These are phyloP conservation scores for Heliothis virescens DNA, from an alignment of 1,140 invertebrate genomes.

Conservation along the genomic window DNA sequence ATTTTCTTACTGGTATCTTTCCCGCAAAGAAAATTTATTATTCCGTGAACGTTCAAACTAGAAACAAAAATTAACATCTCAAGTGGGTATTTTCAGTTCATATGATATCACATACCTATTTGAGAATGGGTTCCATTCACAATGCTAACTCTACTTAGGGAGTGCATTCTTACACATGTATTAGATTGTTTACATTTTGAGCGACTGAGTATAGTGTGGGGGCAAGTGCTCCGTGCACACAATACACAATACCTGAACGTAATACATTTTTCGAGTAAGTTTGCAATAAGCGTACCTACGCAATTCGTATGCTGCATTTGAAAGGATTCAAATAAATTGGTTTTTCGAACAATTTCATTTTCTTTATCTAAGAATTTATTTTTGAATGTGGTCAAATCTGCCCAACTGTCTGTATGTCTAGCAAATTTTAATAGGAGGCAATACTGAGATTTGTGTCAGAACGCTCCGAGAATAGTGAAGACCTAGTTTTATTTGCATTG, in stretches of 20 bases:
- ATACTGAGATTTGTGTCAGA: constrained; percentile 53
- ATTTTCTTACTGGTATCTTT: not conserved
- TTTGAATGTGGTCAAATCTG: no score
- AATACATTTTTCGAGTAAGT: constrained; percentile 24
- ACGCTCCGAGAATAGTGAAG: constrained; percentile 58
- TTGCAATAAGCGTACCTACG: not conserved
- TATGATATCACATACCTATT: not conserved
- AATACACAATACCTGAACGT: constrained; percentile 28
- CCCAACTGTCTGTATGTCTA: no score
- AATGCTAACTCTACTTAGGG: not conserved
- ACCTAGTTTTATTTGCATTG: constrained; percentile 60
- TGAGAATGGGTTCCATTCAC: not conserved
- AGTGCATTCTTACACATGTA: constrained; percentile 27
- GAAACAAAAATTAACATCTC: not conserved
- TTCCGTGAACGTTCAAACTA: not conserved
- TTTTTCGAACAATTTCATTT: not conserved
- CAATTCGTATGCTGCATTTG: constrained; percentile 25
- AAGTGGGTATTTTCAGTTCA: constrained; percentile 3
- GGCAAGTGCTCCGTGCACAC: constrained; percentile 8
- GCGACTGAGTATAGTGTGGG: not conserved
- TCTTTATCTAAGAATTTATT: not conserved
- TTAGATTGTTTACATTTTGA: not conserved
- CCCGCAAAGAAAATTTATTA: constrained; percentile 8
- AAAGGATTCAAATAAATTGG: not conserved
- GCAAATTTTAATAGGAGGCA: not conserved